Base-by-base conservation (phyloP, 2,888 invertebrate genomes). In the Arenicola marina region DNA sequence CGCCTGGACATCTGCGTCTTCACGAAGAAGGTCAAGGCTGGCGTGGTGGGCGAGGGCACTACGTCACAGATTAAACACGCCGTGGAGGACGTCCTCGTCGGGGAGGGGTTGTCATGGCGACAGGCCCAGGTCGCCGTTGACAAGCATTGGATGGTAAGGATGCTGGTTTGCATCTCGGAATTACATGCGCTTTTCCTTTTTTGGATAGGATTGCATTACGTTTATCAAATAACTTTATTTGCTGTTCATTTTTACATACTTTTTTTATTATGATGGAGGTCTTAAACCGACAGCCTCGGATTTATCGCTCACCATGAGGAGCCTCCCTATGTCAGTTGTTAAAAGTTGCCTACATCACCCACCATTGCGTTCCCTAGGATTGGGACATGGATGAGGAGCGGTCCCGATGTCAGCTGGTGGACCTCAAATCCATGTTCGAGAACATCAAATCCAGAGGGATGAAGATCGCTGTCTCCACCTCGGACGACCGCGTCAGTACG, bases 391-490 rank as follows among this genome's bases (percentile, higher is more conserved):
- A 24, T 24, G n/a, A 34, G 1, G 38, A 33, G 34, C 31, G 32
- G 15, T 4, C 18, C 1, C 4, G 60, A 4, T 26, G 45, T 18
- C 45, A 43, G 26, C 46, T 67, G 15, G 63, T 59, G n/a, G 46
- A 66, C 21, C 61, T 60, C 2, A 48, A 18, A 2, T 28, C 18
- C 11, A 21, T 68, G 2, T 57, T 68, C 43, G 28, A 61, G 38
- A 71, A 72, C 7, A 71, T 85, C 53, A 79, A 81, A 62, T 67
- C 75, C 28, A 74, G 77, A 66, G 80, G 79, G 18, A 71, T 84
- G 33, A 84, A 84, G 64, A 78, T 85, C 38, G 85, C 85, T 34
- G 77, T 85, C n/a, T 83, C 83, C 68, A 85, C 85, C 0, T 76
- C 82, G 7, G 84, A 84, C 65, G 73, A 70, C 33, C 66, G 83